A percentile compares a stretch with the other conserved stretches of the same genome.
These are phyloP conservation scores for Flexamia atlantica DNA, from an alignment of 2,888 invertebrate genomes.

Conservation along the genomic window DNA sequence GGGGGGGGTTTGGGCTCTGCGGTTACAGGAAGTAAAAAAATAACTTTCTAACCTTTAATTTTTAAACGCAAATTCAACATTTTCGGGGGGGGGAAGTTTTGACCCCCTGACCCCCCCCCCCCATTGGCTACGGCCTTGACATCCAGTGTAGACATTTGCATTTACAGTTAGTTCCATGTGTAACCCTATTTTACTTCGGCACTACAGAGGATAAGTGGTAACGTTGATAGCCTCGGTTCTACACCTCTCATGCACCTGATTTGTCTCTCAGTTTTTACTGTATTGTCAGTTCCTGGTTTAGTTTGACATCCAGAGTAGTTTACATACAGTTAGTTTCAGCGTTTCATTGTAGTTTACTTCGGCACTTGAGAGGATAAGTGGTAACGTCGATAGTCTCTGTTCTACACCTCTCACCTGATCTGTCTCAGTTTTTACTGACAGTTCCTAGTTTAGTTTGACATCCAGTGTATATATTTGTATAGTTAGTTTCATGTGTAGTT, in stretches of 20 bases:
- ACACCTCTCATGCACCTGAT: conserved; percentile 30
- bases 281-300: background rate
- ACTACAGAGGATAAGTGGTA: background rate
- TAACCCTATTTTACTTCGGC: background rate
- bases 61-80: too few species aligned
- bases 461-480: background rate
- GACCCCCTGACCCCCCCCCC: too few species aligned
- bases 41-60: too few species aligned
- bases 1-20: too few species aligned
- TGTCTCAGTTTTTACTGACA: background rate
- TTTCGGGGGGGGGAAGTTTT: too few species aligned
- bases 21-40: too few species aligned
- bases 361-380: background rate
- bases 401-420: conserved; percentile 17
- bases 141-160: too few species aligned
- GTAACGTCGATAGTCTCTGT: conserved; percentile 10
- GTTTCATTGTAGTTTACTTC: background rate
- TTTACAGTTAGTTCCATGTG: background rate
- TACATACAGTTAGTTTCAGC: background rate
- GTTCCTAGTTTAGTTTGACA: background rate
- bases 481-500: background rate
- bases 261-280: background rate
- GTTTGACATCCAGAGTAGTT: background rate
- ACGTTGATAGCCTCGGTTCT: conserved; percentile 19
- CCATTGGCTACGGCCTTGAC: too few species aligned